phyloP scores from a whole-genome alignment of 1,140 invertebrate genomes.

The Drosophila tani region DNA sequence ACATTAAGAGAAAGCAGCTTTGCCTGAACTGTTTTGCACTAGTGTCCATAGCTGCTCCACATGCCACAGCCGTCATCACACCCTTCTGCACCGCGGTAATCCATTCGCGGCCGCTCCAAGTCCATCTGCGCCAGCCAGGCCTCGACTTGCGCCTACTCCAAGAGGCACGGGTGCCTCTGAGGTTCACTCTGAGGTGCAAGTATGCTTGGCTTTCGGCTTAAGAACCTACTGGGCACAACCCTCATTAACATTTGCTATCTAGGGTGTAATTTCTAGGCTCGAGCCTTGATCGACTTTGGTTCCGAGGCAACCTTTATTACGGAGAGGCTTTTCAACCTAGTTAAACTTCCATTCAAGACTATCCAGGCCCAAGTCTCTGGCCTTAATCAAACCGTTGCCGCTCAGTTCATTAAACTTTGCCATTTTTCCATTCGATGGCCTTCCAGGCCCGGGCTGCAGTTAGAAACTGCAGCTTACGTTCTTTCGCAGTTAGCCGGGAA shows the following conservation, averaged over 20 bases:
- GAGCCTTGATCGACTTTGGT: neutral
- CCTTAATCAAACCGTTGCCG: neutral
- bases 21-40: too few species aligned
- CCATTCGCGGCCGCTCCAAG: too few species aligned
- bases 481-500: neutral
- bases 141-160: too few species aligned
- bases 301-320: neutral
- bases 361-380: constrained; percentile 8
- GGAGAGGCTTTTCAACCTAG: neutral
- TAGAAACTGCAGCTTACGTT: neutral
- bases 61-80: too few species aligned
- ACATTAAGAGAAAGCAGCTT: too few species aligned
- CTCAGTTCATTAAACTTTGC: neutral
- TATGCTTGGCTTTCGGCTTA: neutral
- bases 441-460: neutral
- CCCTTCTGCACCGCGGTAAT: too few species aligned
- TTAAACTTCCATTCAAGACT: neutral
- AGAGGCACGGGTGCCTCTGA: neutral
- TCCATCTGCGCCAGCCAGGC: too few species aligned
- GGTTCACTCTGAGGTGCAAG: neutral
- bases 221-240: neutral
- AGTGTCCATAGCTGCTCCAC: too few species aligned
- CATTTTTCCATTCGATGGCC: neutral
- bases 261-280: neutral
- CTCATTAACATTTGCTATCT: neutral